Percentiles rank a stretch among this genome's conserved stretches.
Evolutionary conservation across 1,140 invertebrate genomes (phyloP).

Genomic region (Melanaphis sacchari): DNA sequence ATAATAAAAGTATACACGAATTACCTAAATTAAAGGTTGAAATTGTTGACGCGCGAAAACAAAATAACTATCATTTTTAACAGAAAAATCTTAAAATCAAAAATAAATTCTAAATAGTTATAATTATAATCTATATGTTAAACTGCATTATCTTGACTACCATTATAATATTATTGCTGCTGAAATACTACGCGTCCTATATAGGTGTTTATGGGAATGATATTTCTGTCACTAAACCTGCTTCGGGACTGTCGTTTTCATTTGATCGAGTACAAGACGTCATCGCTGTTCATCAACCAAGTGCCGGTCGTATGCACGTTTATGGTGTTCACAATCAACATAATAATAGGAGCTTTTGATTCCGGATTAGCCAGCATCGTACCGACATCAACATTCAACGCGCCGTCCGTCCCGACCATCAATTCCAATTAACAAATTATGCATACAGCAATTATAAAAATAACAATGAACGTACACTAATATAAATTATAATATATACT

Average conservation of each 20-base stretch:
- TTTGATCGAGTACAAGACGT: constrained; percentile 71
- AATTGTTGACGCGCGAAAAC: background rate
- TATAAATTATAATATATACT: background rate
- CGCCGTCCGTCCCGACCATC: background rate
- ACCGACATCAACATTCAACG: constrained; percentile 40
- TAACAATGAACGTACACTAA: background rate
- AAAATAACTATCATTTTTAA: background rate
- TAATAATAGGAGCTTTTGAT: constrained; percentile 82
- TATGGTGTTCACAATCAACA: constrained; percentile 77
- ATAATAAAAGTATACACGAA: background rate
- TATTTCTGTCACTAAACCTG: constrained; percentile 76
- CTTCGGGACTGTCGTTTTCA: constrained; percentile 78
- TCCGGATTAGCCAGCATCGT: constrained; percentile 63
- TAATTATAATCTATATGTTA: background rate
- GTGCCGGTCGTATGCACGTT: constrained; percentile 75
- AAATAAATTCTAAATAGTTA: background rate
- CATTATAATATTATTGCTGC: background rate
- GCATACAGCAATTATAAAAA: background rate
- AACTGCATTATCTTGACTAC: background rate
- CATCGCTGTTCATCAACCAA: constrained; percentile 76
- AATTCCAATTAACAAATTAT: background rate
- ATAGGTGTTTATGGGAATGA: constrained; percentile 66
- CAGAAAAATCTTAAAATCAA: background rate
- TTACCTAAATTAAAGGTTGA: background rate
- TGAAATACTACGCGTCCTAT: background rate